Evolutionary conservation across 2,888 invertebrate genomes (phyloP), one percentile per base, ranked within the genome.

Genomic region (Seira ritae): DNA sequence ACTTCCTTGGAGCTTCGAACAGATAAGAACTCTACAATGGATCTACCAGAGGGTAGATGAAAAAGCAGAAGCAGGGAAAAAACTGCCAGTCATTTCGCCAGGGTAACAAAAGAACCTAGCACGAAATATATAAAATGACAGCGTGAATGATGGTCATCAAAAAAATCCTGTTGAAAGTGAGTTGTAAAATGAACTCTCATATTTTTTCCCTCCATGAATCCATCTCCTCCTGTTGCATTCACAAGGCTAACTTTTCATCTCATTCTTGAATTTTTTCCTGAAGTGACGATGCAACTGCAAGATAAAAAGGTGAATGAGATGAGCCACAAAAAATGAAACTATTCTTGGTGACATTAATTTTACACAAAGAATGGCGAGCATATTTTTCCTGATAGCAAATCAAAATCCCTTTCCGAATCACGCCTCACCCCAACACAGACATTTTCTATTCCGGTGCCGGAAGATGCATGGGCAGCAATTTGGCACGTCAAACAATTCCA

Each of bases 401-500:
- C 55, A 55, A 66, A 81, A 73, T 73, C 65, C 80, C 31, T 31
- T 31, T 4, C 31, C 2, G 31, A 31, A 31, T 31, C 31, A 31
- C 31, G 31, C 31, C 31, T 31, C 8, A 31, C 8, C 8, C 31
- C 31, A 31, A n/a, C n/a, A n/a, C n/a, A n/a, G n/a, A n/a, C n/a
- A n/a, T n/a, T n/a, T n/a, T n/a, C 31, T 31, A 31, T 31, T 31
- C 8, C n/a, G n/a, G n/a, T 31, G 80, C 80, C 73, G 82, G 74
- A 80, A 85, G 81, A 87, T 72, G 83, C 84, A 85, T 87, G 84
- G 84, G 76, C 23, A 84, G 83, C 85, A 85, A 84, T 85, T 85
- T 86, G 84, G 78, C 84, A 79, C 81, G 87, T 73, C 77, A 84
- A 74, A 68, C 65, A 80, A 66, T 60, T 20, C 50, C 62, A 50